Base-by-base conservation (phyloP, 35 echinoderm and acorn worm species). In the Ptychodera flava region DNA sequence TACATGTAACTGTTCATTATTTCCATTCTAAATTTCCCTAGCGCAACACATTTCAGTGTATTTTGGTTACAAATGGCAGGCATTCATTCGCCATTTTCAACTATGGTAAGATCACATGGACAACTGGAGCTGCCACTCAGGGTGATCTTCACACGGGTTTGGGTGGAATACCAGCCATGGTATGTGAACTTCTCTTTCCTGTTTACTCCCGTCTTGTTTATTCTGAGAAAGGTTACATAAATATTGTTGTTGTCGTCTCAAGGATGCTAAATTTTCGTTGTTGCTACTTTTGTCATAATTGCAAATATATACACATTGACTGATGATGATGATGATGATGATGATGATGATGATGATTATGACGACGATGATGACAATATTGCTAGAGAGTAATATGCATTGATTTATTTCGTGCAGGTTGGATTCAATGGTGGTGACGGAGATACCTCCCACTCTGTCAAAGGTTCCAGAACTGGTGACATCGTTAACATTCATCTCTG, bases 1-100 rank as follows among this genome's bases (percentile, higher is more conserved):
- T n/a, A n/a, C n/a, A n/a, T n/a, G n/a, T n/a, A n/a, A n/a, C n/a
- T n/a, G n/a, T n/a, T n/a, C n/a, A n/a, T n/a, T n/a, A n/a, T n/a
- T n/a, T n/a, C n/a, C n/a, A n/a, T n/a, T n/a, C n/a, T n/a, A n/a
- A n/a, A n/a, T n/a, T n/a, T n/a, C n/a, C n/a, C n/a, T n/a, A n/a
- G n/a, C n/a, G n/a, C n/a, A 97, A 97, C 80, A 97, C 95, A 37
- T 97, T 97, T 35, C 95, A 97, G 77, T 89, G 91, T 52, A 89
- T 93, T 14, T 90, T 97, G 16, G 85, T 93, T 15, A 91, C 95
- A 36, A 87, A 97, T 77, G 92, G 95, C n/a, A n/a, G n/a, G n/a
- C n/a, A n/a, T 77, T 77, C 35, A 1, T 85, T 36, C 36, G 83
- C n/a, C 16, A 85, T 85, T 29, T 85, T 85, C 36, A 85, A 85